Percentiles rank a stretch among this genome's conserved stretches.
Conservation (phyloP, 2,888 invertebrate species). For the Merodon equestris region DNA sequence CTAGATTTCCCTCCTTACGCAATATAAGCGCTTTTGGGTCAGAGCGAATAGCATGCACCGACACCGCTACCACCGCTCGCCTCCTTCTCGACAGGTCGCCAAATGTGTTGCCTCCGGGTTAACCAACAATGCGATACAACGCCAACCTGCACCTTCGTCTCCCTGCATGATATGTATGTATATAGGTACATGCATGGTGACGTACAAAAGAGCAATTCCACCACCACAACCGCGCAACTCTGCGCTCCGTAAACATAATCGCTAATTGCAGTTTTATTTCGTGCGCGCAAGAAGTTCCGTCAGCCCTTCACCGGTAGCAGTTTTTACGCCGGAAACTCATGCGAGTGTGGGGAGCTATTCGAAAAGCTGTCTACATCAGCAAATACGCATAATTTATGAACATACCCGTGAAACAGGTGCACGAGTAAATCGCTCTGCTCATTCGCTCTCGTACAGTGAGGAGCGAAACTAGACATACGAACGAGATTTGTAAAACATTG, state of each 20-base stretch:
- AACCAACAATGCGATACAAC: conserved; percentile 13
- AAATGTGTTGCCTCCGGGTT: background rate
- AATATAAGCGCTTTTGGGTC: conserved; percentile 46
- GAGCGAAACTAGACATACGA: background rate
- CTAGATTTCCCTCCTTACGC: conserved; percentile 50
- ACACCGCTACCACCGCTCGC: background rate
- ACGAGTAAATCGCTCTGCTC: conserved; percentile 13
- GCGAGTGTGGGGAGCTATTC: no score
- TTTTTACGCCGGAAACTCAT: no score
- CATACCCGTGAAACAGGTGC: conserved; percentile 32
- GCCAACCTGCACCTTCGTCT: no score
- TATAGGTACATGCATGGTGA: background rate
- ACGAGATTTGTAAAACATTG: conserved; percentile 49
- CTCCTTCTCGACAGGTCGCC: no score
- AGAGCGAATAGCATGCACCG: conserved; percentile 35
- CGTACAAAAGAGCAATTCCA: conserved; percentile 2
- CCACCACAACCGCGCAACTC: background rate
- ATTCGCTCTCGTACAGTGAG: no score
- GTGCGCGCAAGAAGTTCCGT: conserved; percentile 13
- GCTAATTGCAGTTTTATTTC: conserved; percentile 36
- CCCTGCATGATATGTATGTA: no score
- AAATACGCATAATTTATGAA: conserved; percentile 60
- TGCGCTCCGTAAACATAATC: conserved; percentile 2
- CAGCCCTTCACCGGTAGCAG: background rate
- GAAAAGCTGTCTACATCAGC: conserved; percentile 25